Conservation (phyloP, 1,140 invertebrate genomes). For the Drusus annulatus region DNA sequence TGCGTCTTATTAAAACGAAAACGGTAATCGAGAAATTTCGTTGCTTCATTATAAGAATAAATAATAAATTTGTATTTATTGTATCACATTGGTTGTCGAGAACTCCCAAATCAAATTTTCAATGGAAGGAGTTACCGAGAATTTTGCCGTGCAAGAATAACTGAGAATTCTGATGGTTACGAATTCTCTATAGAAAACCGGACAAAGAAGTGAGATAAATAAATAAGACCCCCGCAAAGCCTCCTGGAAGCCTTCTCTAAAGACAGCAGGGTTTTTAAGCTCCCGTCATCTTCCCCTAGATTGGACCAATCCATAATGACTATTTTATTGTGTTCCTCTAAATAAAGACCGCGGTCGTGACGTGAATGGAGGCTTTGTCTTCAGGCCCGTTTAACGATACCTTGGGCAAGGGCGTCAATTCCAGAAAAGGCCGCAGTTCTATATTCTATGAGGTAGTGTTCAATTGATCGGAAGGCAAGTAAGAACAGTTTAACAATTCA, state of each 20-base stretch:
- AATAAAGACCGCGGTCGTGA: conserved; percentile 35
- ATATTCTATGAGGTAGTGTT: not conserved
- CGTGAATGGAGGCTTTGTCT: conserved; percentile 27
- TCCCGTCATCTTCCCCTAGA: not conserved
- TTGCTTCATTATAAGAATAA: too few relatives aligned
- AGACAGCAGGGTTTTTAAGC: not conserved
- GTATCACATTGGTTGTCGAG: too few relatives aligned
- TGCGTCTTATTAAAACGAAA: too few relatives aligned
- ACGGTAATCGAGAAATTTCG: too few relatives aligned
- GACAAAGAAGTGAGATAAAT: not conserved
- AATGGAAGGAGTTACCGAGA: too few relatives aligned
- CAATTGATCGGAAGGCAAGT: not conserved
- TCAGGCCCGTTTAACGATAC: conserved; percentile 5
- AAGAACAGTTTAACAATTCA: not conserved
- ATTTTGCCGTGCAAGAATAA: too few relatives aligned
- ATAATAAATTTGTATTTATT: too few relatives aligned
- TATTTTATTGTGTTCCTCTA: conserved; percentile 42
- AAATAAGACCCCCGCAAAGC: not conserved
- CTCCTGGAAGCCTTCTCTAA: not conserved
- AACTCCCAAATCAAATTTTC: too few relatives aligned
- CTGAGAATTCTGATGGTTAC: too few relatives aligned
- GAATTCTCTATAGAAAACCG: too few relatives aligned
- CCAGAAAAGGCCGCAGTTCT: not conserved
- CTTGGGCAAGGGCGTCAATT: not conserved
- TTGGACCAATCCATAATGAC: conserved; percentile 35